These are phyloP conservation scores for Hydropsyche betteni DNA, from an alignment of 2,888 invertebrate species.

Conservation along the genomic window DNA sequence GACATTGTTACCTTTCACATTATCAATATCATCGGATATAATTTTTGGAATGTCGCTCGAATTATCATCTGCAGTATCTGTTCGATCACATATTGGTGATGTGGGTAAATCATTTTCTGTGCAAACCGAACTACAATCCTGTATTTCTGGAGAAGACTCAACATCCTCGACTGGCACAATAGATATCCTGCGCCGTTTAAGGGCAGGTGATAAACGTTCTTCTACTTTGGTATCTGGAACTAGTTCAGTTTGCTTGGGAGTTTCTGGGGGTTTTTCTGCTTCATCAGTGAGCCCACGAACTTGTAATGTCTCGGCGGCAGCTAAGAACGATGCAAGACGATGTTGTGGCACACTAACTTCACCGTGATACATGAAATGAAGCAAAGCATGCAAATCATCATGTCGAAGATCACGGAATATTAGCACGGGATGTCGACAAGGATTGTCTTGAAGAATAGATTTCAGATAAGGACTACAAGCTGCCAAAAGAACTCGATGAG, in stretches of 20 bases:
- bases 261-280: slow-evolving; percentile 55
- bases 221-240: background rate
- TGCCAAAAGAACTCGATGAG: slow-evolving; percentile 85
- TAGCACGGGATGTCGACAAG: slow-evolving; percentile 82
- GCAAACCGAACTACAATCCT: background rate
- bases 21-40: background rate
- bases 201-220: background rate
- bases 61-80: background rate
- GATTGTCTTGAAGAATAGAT: slow-evolving; percentile 77
- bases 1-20: background rate
- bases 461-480: slow-evolving; percentile 86
- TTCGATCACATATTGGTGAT: too few relatives aligned
- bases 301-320: slow-evolving; percentile 79
- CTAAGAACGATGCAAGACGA: slow-evolving; percentile 79
- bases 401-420: slow-evolving; percentile 82
- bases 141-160: background rate
- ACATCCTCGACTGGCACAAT: background rate
- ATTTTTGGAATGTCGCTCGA: background rate
- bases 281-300: slow-evolving; percentile 79
- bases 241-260: background rate
- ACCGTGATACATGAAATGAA: slow-evolving; percentile 85
- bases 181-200: slow-evolving; percentile 7
- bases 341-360: slow-evolving; percentile 85
- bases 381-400: slow-evolving; percentile 79
- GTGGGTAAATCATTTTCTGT: background rate